Evolutionary conservation across 2,888 invertebrate species (phyloP), one percentile per base, ranked within the genome.

Genomic region (Metallyticus violacea): DNA sequence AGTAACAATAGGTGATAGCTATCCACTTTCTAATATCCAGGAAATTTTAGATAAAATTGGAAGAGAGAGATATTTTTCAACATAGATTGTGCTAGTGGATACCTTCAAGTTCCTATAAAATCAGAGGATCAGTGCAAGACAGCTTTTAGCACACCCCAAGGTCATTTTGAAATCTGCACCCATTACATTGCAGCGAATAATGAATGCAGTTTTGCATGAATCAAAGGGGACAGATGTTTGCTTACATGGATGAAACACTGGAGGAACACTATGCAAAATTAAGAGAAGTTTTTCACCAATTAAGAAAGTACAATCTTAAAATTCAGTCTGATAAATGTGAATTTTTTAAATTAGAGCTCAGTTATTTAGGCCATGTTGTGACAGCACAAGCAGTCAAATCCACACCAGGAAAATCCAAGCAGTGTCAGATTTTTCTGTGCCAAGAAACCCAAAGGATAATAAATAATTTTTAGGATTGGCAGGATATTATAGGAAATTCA

Each of bases 281-380:
- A n/a, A n/a, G n/a, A n/a, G n/a, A n/a, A n/a, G n/a, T n/a, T n/a
- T n/a, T n/a, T n/a, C n/a, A n/a, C n/a, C n/a, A n/a, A n/a, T n/a
- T n/a, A n/a, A n/a, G n/a, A n/a, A n/a, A n/a, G n/a, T n/a, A n/a
- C n/a, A 77, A 77, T 4, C 5, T 85, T 2, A 76, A 84, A 26
- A 76, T 84, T 0, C 77, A 84, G 6, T 77, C 77, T 1, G 77
- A 84, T 27, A 84, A 84, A 27, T 84, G 84, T 76, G 77, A 84
- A 25, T 77, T 85, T 84, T 77, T 84, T 2, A 84, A 85, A 22
- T 4, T 7, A 26, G 30, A 85, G 25, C 7, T 91, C n/a, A n/a
- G n/a, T n/a, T n/a, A n/a, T n/a, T n/a, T n/a, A 62, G 91, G 91
- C 1, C 91, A 91, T 79, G 89, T 91, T 2, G 88, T 91, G 2